Evolutionary conservation across 2,113 vertebrate genomes (phyloP).

Genomic region (Perca fluviatilis): DNA sequence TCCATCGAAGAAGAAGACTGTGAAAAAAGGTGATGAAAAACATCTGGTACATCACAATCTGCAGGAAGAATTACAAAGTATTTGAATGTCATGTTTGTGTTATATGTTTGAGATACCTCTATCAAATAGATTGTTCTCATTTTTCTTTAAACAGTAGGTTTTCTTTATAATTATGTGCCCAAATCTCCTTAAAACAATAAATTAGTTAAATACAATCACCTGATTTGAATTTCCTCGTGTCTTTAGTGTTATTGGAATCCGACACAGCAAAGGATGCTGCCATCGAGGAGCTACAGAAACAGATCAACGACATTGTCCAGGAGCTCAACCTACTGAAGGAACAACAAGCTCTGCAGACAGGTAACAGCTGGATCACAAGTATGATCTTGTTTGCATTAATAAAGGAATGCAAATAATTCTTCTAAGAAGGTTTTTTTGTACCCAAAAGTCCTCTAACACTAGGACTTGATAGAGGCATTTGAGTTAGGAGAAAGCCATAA

Average conservation of each 20-base stretch:
- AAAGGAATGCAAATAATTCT: background rate
- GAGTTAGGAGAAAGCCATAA: background rate
- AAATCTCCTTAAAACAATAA: background rate
- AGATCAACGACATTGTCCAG: constrained; percentile 87
- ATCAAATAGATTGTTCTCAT: background rate
- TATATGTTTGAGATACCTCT: background rate
- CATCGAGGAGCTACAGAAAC: constrained; percentile 88
- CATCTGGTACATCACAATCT: background rate
- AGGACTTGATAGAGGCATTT: background rate
- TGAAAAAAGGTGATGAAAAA: constrained; percentile 88
- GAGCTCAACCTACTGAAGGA: constrained; percentile 93
- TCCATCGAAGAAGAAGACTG: constrained; percentile 65
- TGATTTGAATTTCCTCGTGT: background rate
- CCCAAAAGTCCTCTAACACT: background rate
- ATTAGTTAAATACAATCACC: background rate
- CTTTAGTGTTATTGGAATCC: constrained; percentile 29
- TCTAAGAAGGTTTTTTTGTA: background rate
- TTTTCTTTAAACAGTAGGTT: too few relatives aligned
- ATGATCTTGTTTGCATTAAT: background rate
- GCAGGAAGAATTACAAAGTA: background rate
- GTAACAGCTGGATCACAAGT: constrained; percentile 66
- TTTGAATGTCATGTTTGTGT: background rate
- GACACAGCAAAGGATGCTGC: constrained; percentile 81
- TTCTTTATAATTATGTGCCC: background rate
- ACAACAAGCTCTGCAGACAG: constrained; percentile 92